Evolutionary conservation across 2,888 invertebrate genomes (phyloP).

Genomic region (Helobdella robusta): DNA sequence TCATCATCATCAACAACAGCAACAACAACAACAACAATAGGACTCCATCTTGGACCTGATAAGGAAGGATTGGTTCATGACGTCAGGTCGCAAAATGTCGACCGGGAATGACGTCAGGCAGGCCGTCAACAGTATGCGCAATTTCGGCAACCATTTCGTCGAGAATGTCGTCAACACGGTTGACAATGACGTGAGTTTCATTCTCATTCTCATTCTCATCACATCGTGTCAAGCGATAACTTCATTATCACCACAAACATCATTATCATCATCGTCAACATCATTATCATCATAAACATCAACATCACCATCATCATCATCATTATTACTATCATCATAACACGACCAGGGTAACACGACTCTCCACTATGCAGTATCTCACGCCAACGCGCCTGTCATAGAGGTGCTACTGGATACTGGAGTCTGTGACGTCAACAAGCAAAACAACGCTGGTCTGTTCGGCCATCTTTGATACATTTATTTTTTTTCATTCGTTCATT

Average conservation of each 20-base stretch:
- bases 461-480: too few species aligned
- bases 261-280: too few species aligned
- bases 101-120: conserved; percentile 70
- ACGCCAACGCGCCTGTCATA: conserved; percentile 80
- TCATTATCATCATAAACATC: too few species aligned
- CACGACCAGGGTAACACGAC: conserved; percentile 84
- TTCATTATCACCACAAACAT: too few species aligned
- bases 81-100: conserved; percentile 64
- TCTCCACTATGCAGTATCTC: conserved; percentile 83
- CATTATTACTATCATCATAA: too few species aligned
- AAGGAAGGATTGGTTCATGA: conserved; percentile 70
- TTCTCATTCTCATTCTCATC: too few species aligned
- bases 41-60: conserved; percentile 20
- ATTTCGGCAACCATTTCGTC: conserved; percentile 63
- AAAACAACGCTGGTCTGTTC: conserved; percentile 79
- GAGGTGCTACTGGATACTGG: conserved; percentile 76
- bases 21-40: conserved; percentile 12
- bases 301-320: too few species aligned
- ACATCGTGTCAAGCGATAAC: too few species aligned
- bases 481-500: too few species aligned
- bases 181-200: conserved; percentile 65
- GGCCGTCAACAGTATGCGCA: conserved; percentile 72
- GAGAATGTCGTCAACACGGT: conserved; percentile 73
- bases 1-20: neutral
- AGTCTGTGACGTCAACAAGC: conserved; percentile 67